phyloP scores from a whole-genome alignment of 2,888 invertebrate species.

The Cerceris rybyensis region DNA sequence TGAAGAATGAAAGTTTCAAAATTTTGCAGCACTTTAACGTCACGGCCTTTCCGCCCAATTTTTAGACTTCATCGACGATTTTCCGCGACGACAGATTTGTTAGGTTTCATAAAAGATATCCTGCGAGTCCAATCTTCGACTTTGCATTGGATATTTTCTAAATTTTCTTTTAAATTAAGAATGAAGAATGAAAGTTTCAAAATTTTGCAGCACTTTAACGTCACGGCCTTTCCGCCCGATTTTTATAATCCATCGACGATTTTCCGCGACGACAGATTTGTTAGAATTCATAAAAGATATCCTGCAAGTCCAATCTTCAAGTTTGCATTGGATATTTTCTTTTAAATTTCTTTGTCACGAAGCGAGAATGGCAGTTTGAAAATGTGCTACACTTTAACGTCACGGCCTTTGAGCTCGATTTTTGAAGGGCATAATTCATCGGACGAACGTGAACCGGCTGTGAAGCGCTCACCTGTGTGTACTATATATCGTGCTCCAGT shows the following conservation, averaged over 20 bases:
- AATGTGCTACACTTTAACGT: background rate
- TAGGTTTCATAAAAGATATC: slow-evolving; percentile 55
- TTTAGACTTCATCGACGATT: slow-evolving; percentile 15
- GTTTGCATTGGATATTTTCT: slow-evolving; percentile 8
- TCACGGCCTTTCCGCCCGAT: background rate
- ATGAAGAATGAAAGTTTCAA: slow-evolving; percentile 15
- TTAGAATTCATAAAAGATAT: slow-evolving; percentile 58
- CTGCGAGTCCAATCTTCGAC: slow-evolving; percentile 8
- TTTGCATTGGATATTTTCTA: slow-evolving; percentile 5
- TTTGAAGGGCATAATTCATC: slow-evolving; percentile 1
- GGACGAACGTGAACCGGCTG: background rate
- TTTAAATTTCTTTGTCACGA: background rate
- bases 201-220: background rate
- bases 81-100: slow-evolving; percentile 33
- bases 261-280: slow-evolving; percentile 24
- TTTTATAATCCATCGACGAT: slow-evolving; percentile 15
- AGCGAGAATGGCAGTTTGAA: slow-evolving; percentile 15
- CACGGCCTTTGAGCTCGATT: no score
- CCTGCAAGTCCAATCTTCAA: slow-evolving; percentile 8
- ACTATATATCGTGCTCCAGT: slow-evolving; percentile 39
- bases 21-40: background rate
- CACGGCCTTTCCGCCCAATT: no score
- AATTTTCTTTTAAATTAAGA: background rate
- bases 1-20: slow-evolving; percentile 16
- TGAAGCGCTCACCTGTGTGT: background rate